Percentiles rank a stretch among this genome's conserved stretches.
phyloP scores from a whole-genome alignment of 2,797 vertebrate genomes.

The Peromyscus attwateri region DNA sequence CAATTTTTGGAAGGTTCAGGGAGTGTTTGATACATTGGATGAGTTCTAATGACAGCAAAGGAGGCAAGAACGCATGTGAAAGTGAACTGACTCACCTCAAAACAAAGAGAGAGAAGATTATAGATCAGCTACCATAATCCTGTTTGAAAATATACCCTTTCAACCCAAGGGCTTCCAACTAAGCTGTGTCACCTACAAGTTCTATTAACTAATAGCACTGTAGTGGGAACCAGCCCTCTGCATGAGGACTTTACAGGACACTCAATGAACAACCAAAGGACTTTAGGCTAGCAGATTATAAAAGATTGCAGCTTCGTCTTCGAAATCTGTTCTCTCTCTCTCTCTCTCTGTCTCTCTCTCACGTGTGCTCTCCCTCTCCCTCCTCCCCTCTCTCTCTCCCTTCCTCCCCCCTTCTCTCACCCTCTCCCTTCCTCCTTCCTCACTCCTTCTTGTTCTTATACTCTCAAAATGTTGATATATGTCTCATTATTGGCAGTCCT shows the following conservation, averaged over 20 bases:
- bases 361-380: too few species aligned
- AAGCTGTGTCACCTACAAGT: not conserved
- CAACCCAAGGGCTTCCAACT: not conserved
- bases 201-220: not conserved
- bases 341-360: not conserved
- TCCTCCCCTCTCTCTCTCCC: too few species aligned
- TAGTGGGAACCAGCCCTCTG: accelerated
- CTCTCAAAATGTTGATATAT: not conserved
- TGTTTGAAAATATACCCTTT: too few species aligned
- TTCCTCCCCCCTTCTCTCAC: not conserved
- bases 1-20: not conserved
- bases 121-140: not conserved
- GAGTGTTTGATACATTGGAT: not conserved
- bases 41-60: not conserved
- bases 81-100: too few species aligned
- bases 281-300: not conserved
- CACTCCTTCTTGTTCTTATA: not conserved
- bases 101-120: not conserved
- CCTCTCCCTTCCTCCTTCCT: too few species aligned
- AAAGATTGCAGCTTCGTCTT: not conserved
- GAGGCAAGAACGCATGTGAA: not conserved
- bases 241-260: too few species aligned
- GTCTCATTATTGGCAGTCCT: not conserved
- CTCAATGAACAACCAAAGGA: not conserved
- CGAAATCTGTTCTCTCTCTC: not conserved